Conservation (phyloP, 30 jellyfish, hydroid and myxozoan species). For the Aurelia aurita complex sp. Pacific region DNA sequence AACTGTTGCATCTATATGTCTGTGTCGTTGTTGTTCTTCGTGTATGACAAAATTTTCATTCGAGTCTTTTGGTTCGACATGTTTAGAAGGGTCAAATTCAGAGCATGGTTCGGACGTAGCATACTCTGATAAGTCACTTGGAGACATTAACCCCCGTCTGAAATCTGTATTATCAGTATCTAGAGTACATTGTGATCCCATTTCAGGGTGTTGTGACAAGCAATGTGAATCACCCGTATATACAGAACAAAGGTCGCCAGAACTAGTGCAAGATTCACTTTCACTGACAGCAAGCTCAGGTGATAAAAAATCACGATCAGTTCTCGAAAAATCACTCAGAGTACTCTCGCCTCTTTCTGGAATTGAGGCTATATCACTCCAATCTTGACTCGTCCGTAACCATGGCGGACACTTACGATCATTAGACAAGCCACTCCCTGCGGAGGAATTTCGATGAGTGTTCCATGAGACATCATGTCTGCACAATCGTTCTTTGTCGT, state of each 20-base stretch:
- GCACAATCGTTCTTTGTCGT: conserved; percentile 22
- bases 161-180: conserved; percentile 3
- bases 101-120: conserved; percentile 27
- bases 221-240: not conserved
- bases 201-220: not conserved
- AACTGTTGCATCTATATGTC: conserved; percentile 31
- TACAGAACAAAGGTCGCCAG: conserved; percentile 1
- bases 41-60: not conserved
- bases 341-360: not conserved
- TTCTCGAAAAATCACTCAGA: not conserved
- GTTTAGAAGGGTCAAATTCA: conserved; percentile 6
- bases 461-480: conserved; percentile 25
- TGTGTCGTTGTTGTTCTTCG: not conserved
- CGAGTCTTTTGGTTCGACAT: conserved; percentile 1
- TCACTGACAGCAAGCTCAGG: not conserved
- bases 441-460: conserved; percentile 24
- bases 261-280: not conserved
- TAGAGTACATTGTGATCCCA: not conserved
- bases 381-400: conserved; percentile 41
- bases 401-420: conserved; percentile 47
- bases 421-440: conserved; percentile 8
- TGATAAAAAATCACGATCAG: not conserved
- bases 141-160: conserved; percentile 4
- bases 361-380: not conserved
- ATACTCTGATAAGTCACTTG: conserved; percentile 12